phyloP scores from a whole-genome alignment of 2,797 vertebrate genomes.

The Syngnathus rostellatus region DNA sequence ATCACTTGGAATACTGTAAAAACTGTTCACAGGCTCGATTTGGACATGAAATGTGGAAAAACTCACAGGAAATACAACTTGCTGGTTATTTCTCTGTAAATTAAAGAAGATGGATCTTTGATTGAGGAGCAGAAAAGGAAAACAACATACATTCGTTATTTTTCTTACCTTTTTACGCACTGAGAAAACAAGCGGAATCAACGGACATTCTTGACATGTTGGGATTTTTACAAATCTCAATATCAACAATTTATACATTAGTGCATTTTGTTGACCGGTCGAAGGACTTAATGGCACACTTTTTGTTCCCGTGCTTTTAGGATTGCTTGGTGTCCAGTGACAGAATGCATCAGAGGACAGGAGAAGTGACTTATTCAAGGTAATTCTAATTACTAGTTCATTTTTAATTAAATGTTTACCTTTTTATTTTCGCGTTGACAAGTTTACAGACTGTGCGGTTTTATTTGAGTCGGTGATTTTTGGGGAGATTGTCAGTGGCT shows the following conservation, averaged over 20 bases:
- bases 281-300: slow-evolving; percentile 26
- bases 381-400: slow-evolving; percentile 31
- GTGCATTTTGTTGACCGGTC: slow-evolving; percentile 53
- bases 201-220: slow-evolving; percentile 24
- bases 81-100: not conserved
- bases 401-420: not conserved
- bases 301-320: slow-evolving; percentile 40
- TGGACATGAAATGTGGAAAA: not conserved
- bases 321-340: slow-evolving; percentile 34
- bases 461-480: not conserved
- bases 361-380: slow-evolving; percentile 58
- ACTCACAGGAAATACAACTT: not conserved
- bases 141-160: not conserved
- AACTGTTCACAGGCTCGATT: not conserved
- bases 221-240: not conserved
- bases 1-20: slow-evolving; percentile 21
- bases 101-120: not conserved
- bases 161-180: slow-evolving; percentile 26
- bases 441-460: not conserved
- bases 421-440: not conserved
- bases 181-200: slow-evolving; percentile 38
- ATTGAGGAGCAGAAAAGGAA: slow-evolving; percentile 1
- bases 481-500: not conserved
- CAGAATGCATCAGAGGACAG: slow-evolving; percentile 35
- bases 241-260: slow-evolving; percentile 8